A percentile compares a stretch with the other conserved stretches of the same genome.
phyloP scores from a whole-genome alignment of 2,113 vertebrate genomes.

The Pygoscelis adeliae region DNA sequence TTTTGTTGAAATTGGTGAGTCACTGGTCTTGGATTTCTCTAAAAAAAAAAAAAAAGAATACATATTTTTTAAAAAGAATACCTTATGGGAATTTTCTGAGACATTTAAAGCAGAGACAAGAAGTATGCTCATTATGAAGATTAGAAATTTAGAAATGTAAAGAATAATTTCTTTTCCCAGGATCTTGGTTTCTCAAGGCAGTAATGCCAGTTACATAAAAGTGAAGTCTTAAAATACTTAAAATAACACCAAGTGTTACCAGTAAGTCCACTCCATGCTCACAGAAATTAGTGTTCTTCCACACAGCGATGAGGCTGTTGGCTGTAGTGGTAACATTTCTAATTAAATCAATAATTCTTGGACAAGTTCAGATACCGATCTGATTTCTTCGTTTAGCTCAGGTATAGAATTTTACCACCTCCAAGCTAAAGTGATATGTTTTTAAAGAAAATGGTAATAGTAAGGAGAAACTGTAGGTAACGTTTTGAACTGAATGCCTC shows the following conservation, averaged over 20 bases:
- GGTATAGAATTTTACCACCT: not conserved
- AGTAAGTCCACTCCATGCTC: not conserved
- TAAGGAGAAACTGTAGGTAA: not conserved
- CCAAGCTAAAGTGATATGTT: not conserved
- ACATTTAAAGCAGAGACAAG: not conserved
- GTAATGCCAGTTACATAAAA: not conserved
- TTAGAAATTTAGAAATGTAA: not conserved
- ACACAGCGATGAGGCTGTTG: not conserved
- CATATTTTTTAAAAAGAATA: not conserved
- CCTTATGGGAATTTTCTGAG: not conserved
- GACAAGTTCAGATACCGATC: not conserved
- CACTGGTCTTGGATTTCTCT: slow-evolving; percentile 93
- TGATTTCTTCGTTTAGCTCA: not conserved
- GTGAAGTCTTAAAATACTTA: not conserved
- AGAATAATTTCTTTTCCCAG: not conserved
- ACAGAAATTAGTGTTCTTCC: not conserved
- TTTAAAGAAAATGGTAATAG: not conserved
- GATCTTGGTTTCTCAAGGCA: not conserved
- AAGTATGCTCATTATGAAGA: not conserved
- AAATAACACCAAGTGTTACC: not conserved
- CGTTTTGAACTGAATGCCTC: not conserved
- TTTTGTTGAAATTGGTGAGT: slow-evolving; percentile 97
- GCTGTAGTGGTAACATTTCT: not conserved
- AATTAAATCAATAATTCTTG: not conserved
- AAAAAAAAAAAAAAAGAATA: not conserved